These are phyloP conservation scores for Amyelois transitella DNA, from an alignment of 1,140 invertebrate genomes.

Conservation along the genomic window DNA sequence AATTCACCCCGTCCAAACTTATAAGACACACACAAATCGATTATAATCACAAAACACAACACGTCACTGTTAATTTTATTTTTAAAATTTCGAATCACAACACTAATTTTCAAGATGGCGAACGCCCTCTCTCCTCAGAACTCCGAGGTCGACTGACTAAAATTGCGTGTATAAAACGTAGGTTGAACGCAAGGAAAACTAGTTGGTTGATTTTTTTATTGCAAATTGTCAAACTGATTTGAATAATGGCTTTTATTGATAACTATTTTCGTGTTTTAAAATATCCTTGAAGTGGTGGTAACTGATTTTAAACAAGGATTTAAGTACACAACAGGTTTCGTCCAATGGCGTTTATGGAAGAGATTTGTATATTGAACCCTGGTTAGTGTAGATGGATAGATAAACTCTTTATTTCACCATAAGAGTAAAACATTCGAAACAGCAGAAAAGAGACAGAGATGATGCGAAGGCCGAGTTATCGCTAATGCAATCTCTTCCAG, in stretches of 20 bases:
- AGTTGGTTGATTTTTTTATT: conserved; percentile 28
- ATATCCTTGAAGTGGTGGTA: neutral
- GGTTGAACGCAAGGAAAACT: conserved; percentile 62
- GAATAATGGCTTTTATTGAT: neutral
- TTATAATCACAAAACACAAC: conserved; percentile 9
- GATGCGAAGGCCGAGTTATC: too few species aligned
- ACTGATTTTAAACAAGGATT: too few species aligned
- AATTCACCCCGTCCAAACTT: neutral
- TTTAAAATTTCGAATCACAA: conserved; percentile 14
- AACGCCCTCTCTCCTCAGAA: conserved; percentile 36
- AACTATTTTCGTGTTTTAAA: neutral
- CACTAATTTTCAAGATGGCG: conserved; percentile 43
- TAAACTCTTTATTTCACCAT: too few species aligned
- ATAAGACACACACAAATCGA: conserved; percentile 9
- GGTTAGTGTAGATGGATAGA: too few species aligned
- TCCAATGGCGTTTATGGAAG: too few species aligned
- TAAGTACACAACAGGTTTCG: too few species aligned
- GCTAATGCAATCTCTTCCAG: too few species aligned
- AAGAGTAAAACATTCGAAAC: too few species aligned
- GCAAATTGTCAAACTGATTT: conserved; percentile 32
- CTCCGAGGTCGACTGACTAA: conserved; percentile 65
- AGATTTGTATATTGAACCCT: too few species aligned
- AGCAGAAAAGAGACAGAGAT: too few species aligned
- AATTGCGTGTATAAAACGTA: conserved; percentile 36
- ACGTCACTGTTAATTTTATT: conserved; percentile 11